These are phyloP conservation scores for Nothobranchius furzeri DNA, from an alignment of 2,113 vertebrate genomes.

Conservation along the genomic window DNA sequence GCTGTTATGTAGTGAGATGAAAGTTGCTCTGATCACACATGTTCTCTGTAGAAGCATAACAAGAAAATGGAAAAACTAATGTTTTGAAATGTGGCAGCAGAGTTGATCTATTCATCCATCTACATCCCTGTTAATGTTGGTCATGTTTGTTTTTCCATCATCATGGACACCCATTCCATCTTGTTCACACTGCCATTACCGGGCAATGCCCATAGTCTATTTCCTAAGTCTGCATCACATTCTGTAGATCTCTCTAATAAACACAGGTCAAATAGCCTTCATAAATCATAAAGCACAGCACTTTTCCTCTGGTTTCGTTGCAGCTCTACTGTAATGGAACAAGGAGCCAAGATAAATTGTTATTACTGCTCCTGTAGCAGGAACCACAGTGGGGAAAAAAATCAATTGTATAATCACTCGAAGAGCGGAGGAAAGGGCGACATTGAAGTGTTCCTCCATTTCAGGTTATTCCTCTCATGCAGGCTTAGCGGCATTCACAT, in stretches of 20 bases:
- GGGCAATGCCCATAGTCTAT: slow-evolving; percentile 62
- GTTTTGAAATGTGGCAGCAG: slow-evolving; percentile 1
- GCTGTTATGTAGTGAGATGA: not conserved
- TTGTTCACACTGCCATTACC: slow-evolving; percentile 41
- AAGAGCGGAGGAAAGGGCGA: slow-evolving; percentile 71
- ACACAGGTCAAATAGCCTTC: slow-evolving; percentile 76
- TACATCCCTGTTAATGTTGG: slow-evolving; percentile 22
- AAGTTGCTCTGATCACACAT: not conserved
- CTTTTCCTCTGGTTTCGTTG: slow-evolving; percentile 71
- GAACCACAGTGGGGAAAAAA: slow-evolving; percentile 66
- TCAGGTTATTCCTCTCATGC: slow-evolving; percentile 67
- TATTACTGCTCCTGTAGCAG: slow-evolving; percentile 75
- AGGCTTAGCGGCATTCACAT: slow-evolving; percentile 44
- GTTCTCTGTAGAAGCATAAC: not conserved
- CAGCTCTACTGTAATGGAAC: slow-evolving; percentile 75
- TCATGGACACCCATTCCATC: slow-evolving; percentile 50
- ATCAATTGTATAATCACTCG: slow-evolving; percentile 80
- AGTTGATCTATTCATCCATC: slow-evolving; percentile 31
- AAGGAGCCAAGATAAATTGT: slow-evolving; percentile 80
- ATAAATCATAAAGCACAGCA: slow-evolving; percentile 78
- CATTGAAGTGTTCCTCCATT: slow-evolving; percentile 74
- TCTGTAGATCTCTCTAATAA: slow-evolving; percentile 74
- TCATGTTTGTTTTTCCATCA: slow-evolving; percentile 64
- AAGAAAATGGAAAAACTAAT: not conserved
- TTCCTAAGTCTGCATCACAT: slow-evolving; percentile 66